These are phyloP conservation scores for Cricetomys ansorgei DNA, from an alignment of 2,113 vertebrate species.

Conservation along the genomic window DNA sequence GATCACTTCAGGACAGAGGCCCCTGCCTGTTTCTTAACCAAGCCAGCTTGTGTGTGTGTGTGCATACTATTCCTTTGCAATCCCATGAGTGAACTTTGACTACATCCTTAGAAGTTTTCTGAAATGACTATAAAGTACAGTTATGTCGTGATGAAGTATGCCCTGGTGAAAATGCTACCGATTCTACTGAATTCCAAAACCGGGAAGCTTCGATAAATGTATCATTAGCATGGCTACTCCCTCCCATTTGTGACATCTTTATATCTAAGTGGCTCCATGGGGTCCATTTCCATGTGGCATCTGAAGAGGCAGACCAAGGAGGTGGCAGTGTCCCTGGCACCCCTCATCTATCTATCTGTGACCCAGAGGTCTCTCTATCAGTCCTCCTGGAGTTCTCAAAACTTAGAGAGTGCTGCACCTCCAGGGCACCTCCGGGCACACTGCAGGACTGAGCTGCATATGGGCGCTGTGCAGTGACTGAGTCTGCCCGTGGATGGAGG, in stretches of 20 bases:
- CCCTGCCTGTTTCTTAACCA: background rate
- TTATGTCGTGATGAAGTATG: background rate
- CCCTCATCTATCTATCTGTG: background rate
- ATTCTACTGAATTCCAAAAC: background rate
- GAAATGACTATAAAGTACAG: fast-evolving
- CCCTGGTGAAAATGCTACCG: background rate
- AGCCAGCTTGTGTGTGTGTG: background rate
- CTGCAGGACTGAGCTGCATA: fast-evolving
- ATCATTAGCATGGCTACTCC: fast-evolving
- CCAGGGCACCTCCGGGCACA: fast-evolving
- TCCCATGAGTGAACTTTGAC: fast-evolving
- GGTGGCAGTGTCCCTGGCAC: fast-evolving
- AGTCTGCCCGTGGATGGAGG: fast-evolving
- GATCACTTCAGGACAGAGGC: fast-evolving
- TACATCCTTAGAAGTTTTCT: background rate
- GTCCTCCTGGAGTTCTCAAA: background rate
- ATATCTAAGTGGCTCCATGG: fast-evolving
- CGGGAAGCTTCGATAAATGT: fast-evolving
- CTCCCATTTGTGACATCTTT: fast-evolving
- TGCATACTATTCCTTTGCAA: fast-evolving
- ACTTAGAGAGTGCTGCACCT: fast-evolving
- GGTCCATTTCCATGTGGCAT: background rate
- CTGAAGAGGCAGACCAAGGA: background rate
- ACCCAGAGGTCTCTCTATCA: background rate
- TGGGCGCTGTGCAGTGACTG: fast-evolving